Evolutionary conservation across 2,797 vertebrate species (phyloP).

Genomic region (Manis pentadactyla): DNA sequence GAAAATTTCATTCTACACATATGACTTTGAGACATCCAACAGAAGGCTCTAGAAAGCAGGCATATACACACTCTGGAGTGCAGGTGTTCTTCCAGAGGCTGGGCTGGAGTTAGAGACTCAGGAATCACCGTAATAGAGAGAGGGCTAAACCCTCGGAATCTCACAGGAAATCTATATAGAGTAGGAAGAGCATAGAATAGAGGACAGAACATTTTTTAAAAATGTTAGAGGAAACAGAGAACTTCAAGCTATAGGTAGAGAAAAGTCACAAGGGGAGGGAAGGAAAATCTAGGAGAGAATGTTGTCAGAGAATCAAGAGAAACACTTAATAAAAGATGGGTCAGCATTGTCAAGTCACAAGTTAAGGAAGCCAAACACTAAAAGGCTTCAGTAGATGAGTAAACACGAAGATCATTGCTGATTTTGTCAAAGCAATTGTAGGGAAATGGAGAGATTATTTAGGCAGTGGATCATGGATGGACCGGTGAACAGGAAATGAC

Average conservation of each 20-base stretch:
- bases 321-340: neutral
- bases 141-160: neutral
- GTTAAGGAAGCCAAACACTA: neutral
- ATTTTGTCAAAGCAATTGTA: neutral
- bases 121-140: neutral
- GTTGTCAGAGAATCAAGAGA: neutral
- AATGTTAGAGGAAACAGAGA: neutral
- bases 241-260: neutral
- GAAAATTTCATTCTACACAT: neutral
- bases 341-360: neutral
- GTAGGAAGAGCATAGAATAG: neutral
- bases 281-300: neutral
- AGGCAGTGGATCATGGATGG: neutral
- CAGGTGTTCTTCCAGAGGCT: neutral
- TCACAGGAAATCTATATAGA: neutral
- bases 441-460: neutral
- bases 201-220: neutral
- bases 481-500: neutral
- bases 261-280: neutral
- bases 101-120: neutral
- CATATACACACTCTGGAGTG: rapidly evolving
- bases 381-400: neutral
- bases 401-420: neutral
- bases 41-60: neutral
- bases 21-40: neutral